Evolutionary conservation across 2,113 vertebrate species (phyloP).

Genomic region (Gnathonemus longibarbis): DNA sequence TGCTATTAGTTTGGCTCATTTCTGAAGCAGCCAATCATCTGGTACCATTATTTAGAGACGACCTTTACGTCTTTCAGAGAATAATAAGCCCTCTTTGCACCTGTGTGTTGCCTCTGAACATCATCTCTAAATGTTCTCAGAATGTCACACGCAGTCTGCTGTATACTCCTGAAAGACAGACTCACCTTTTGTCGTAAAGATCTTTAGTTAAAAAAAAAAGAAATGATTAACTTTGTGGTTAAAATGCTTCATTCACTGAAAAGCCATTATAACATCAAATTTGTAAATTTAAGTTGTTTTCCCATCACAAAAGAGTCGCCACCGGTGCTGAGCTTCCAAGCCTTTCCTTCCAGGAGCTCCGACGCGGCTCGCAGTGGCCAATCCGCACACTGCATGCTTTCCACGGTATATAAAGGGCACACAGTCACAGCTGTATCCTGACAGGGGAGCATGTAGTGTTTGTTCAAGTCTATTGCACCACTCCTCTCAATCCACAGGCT

Average conservation of each 20-base stretch:
- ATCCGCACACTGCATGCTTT: neutral
- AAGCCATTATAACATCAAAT: neutral
- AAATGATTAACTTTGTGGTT: neutral
- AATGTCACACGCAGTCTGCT: neutral
- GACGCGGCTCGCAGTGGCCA: neutral
- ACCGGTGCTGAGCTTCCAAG: neutral
- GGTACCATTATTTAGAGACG: neutral
- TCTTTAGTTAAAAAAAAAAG: neutral
- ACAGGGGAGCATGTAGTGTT: slow-evolving; percentile 6
- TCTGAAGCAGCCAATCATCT: neutral
- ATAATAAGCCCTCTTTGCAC: neutral
- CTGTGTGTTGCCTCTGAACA: neutral
- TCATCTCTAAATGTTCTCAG: neutral
- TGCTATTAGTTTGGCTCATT: neutral
- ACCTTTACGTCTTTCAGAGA: neutral
- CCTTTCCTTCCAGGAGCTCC: neutral
- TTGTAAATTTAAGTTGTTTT: neutral
- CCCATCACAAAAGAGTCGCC: neutral
- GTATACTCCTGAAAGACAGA: neutral
- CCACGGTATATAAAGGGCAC: neutral
- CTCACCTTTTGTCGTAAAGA: neutral
- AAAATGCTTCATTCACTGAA: neutral
- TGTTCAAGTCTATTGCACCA: neutral
- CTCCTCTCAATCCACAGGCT: neutral
- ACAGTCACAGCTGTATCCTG: neutral